Base-by-base conservation (phyloP, 2,888 invertebrate genomes). In the Spilosoma lubricipeda region DNA sequence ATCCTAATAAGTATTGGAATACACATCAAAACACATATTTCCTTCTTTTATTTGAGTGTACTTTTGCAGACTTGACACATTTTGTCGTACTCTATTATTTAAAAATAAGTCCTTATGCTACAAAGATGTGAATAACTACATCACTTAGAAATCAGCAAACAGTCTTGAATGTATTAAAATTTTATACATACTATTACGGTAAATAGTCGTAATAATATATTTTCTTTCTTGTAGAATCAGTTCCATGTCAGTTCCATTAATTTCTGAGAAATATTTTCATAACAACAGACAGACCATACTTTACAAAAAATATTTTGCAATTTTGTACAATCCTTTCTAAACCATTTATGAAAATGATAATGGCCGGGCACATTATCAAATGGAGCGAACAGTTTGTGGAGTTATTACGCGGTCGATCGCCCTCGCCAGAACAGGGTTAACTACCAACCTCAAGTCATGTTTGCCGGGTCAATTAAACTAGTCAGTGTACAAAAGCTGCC, bases 401-500 rank as follows among this genome's bases (percentile, higher is more conserved):
- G 77, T 85, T 85, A 85, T 81, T 74, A 79, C 67, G 75, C 80
- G 78, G 77, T 83, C 80, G 77, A 78, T 78, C 78, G 73, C 45
- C 70, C 76, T 74, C 36, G 70, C 80, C 76, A 52, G 39, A 73
- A 42, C 68, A 79, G 77, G 81, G 77, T 82, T 77, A 84, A 81
- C 80, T 81, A 77, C 77, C 78, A 81, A 85, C 82, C 82, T 76
- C 78, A 59, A 79, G 73, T 76, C 74, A 80, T 80, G 78, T 83
- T 81, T 80, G 79, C 73, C 39, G 76, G 77, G 73, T 78, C 77
- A 80, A 80, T 82, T 77, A 78, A 78, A 77, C 77, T 71, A 77
- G 77, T 84, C 83, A 82, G 74, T 75, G 71, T 78, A 81, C 72
- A 86, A 83, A 86, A 83, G 76, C 85, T 85, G 85, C 86, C 85